Conservation (phyloP, 2,113 vertebrate species). For the Hirundichthys speculiger region DNA sequence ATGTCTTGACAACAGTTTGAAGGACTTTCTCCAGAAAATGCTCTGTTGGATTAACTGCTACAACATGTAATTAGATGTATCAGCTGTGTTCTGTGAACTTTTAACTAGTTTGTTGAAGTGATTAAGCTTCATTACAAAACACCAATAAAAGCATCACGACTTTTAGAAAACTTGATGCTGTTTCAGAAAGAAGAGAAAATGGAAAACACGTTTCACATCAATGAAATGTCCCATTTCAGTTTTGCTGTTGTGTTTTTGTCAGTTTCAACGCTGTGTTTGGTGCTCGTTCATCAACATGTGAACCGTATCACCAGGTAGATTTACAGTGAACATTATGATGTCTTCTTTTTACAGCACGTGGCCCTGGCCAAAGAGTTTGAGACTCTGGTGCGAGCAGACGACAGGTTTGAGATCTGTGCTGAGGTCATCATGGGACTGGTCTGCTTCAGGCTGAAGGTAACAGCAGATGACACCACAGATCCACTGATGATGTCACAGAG, state of each 20-base stretch:
- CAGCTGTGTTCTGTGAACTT: no score
- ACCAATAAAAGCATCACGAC: no score
- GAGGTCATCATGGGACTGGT: conserved; percentile 92
- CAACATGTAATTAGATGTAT: no score
- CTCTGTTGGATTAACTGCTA: not conserved
- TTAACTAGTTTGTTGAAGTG: no score
- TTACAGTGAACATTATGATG: not conserved
- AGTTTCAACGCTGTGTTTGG: no score
- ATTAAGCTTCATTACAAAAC: no score
- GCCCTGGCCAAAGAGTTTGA: conserved; percentile 90
- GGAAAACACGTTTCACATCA: no score
- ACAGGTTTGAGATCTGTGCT: conserved; percentile 90
- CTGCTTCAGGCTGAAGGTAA: conserved; percentile 97
- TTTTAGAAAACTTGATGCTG: no score
- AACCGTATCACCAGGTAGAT: no score
- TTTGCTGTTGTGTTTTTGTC: not conserved
- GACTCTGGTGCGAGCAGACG: conserved; percentile 85
- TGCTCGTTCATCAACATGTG: no score
- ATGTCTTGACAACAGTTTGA: not conserved
- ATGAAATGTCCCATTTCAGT: no score
- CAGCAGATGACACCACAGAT: not conserved
- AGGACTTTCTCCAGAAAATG: not conserved
- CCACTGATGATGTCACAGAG: not conserved
- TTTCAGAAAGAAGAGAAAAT: no score
- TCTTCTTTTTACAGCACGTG: conserved; percentile 83